A percentile compares a stretch with the other conserved stretches of the same genome.
These are phyloP conservation scores for Aphaenogaster floridana DNA, from an alignment of 1,140 invertebrate genomes.

Conservation along the genomic window DNA sequence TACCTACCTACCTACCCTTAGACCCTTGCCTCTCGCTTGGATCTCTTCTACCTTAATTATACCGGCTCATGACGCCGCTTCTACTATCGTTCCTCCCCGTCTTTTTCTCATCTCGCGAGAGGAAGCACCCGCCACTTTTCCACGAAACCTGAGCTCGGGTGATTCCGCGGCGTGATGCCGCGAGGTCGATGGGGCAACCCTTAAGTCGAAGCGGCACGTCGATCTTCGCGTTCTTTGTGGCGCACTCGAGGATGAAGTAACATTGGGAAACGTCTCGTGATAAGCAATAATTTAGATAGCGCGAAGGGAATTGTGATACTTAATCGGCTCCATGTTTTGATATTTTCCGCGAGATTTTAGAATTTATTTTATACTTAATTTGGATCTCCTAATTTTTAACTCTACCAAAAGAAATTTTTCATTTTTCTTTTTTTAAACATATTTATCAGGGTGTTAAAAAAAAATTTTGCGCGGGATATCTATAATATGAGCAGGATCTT, in stretches of 20 bases:
- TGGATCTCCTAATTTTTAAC: background rate
- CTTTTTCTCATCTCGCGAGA: slow-evolving; percentile 44
- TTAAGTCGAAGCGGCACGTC: slow-evolving; percentile 11
- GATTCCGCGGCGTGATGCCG: slow-evolving; percentile 39
- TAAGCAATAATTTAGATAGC: slow-evolving; percentile 4
- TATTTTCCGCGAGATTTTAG: background rate
- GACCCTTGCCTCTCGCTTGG: slow-evolving; percentile 46
- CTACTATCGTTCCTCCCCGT: slow-evolving; percentile 50
- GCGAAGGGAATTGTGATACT: background rate
- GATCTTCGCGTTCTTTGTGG: slow-evolving; percentile 35
- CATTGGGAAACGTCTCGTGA: slow-evolving; percentile 3
- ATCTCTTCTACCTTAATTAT: slow-evolving; percentile 73
- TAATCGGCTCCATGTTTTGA: background rate
- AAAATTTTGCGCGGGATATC: background rate
- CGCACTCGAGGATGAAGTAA: slow-evolving; percentile 42
- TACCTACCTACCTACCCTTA: slow-evolving; percentile 27
- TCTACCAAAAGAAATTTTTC: background rate
- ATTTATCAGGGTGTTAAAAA: background rate
- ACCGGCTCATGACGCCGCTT: slow-evolving; percentile 52
- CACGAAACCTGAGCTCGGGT: slow-evolving; percentile 47
- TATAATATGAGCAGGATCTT: background rate
- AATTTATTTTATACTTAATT: background rate
- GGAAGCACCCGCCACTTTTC: slow-evolving; percentile 35
- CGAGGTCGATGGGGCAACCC: slow-evolving; percentile 24
- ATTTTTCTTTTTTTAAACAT: background rate